Evolutionary conservation across 2,113 vertebrate genomes (phyloP).

Genomic region (Vireo altiloquus): DNA sequence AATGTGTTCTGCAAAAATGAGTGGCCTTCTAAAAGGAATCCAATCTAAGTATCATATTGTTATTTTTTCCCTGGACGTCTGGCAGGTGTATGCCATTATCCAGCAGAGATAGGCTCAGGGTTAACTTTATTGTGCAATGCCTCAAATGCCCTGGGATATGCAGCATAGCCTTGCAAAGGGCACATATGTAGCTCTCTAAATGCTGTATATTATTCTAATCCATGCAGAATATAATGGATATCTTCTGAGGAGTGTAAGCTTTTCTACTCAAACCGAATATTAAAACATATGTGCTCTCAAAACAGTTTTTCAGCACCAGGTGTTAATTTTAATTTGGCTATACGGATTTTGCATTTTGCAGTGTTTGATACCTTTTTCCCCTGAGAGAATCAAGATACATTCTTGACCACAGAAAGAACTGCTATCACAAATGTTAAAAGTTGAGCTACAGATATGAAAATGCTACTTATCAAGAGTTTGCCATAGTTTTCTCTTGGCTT

Average conservation of each 20-base stretch:
- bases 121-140: slow-evolving; percentile 34
- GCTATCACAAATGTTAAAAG: neutral
- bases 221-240: slow-evolving; percentile 29
- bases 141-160: slow-evolving; percentile 49
- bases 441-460: neutral
- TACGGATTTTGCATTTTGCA: neutral
- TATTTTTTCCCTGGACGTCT: slow-evolving; percentile 46
- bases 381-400: neutral
- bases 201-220: slow-evolving; percentile 58
- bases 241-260: slow-evolving; percentile 25
- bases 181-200: slow-evolving; percentile 43
- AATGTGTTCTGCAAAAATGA: slow-evolving; percentile 56
- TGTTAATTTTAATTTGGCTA: slow-evolving; percentile 36
- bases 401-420: neutral
- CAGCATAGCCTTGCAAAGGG: slow-evolving; percentile 21
- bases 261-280: slow-evolving; percentile 18
- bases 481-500: neutral
- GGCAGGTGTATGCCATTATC: slow-evolving; percentile 61
- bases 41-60: slow-evolving; percentile 46
- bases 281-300: slow-evolving; percentile 31
- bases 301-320: neutral
- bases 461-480: neutral
- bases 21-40: slow-evolving; percentile 47
- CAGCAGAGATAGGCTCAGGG: slow-evolving; percentile 32
- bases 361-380: neutral